Conservation (phyloP, 2,113 vertebrate species). For the Camelus bactrianus region DNA sequence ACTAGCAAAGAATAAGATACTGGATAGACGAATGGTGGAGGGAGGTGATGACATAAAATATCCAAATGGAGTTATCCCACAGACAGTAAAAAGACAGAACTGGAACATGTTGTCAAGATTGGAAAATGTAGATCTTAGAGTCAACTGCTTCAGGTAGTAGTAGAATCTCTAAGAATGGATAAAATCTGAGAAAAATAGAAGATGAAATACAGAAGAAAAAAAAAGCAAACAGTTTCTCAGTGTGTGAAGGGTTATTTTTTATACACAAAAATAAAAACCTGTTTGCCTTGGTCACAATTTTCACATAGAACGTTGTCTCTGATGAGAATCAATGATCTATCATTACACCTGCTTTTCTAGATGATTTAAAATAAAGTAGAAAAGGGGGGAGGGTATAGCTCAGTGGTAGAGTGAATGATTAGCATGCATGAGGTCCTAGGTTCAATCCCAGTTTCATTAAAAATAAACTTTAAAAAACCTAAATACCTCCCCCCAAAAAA, state of each 20-base stretch:
- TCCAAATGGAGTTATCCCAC: neutral
- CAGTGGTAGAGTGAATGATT: too few relatives aligned
- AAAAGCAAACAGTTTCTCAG: neutral
- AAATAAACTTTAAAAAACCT: too few relatives aligned
- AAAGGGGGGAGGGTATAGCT: neutral
- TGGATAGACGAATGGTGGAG: neutral
- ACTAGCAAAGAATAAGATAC: neutral
- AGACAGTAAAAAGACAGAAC: neutral
- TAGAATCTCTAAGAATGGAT: neutral
- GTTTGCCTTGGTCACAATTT: neutral
- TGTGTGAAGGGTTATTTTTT: neutral
- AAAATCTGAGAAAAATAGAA: neutral
- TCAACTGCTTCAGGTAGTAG: neutral
- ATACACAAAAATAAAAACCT: neutral
- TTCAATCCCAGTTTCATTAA: too few relatives aligned
- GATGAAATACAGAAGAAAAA: neutral
- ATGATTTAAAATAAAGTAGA: neutral
- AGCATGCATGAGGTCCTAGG: too few relatives aligned
- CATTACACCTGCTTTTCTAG: neutral
- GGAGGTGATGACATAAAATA: constrained; percentile 3
- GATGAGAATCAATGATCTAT: neutral
- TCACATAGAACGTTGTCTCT: neutral
- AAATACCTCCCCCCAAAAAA: too few relatives aligned
- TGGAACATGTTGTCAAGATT: neutral
- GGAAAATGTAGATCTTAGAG: neutral